Base-by-base conservation (phyloP, 2,797 vertebrate species). In the Mus caroli region DNA sequence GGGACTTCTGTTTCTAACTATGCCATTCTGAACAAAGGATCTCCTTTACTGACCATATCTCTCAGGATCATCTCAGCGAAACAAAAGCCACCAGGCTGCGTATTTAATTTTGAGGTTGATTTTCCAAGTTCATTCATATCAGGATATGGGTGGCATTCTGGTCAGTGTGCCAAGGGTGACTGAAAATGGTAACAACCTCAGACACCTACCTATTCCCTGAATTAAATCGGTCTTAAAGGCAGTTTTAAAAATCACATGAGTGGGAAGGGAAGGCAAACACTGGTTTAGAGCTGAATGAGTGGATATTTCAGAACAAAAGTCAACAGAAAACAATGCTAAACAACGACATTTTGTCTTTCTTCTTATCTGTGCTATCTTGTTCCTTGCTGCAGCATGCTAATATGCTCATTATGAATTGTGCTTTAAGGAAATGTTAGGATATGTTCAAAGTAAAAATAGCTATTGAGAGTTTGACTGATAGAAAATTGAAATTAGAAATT, bases 171-270 rank as follows among this genome's bases (percentile, higher is more conserved):
- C 62, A 78, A 95, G 82, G 43, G 43, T 43, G 62, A 11, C 1
- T 62, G 22, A 96, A 96, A 95, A 91, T 46, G 24, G 71, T 34
- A 89, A 85, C 46, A 26, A 89, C 79, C 31, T 15, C 86, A 69
- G 82, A 50, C 17, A 54, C 10, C 4, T 62, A 54, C 10, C 4
- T 62, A 93, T 58, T 43, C 15, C 1, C 56, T 80, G n/a, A 88
- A 92, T 89, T 88, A 79, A 96, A 92, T 14, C 77, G 19, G 14
- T 71, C 69, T 90, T 43, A 96, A 93, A 73, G 31, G n/a, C 12
- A 58, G 4, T 90, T 50, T 37, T 64, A 89, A 87, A 85, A 76
- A 71, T 62, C 87, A 69, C 20, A 19, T 54, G 56, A 83, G 0
- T 75, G 7, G 54, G 89, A 94, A 90, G 9, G 94, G 64, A 69